Evolutionary conservation across 2,888 invertebrate species (phyloP), one percentile per base, ranked within the genome.

Genomic region (Agelastica alni): DNA sequence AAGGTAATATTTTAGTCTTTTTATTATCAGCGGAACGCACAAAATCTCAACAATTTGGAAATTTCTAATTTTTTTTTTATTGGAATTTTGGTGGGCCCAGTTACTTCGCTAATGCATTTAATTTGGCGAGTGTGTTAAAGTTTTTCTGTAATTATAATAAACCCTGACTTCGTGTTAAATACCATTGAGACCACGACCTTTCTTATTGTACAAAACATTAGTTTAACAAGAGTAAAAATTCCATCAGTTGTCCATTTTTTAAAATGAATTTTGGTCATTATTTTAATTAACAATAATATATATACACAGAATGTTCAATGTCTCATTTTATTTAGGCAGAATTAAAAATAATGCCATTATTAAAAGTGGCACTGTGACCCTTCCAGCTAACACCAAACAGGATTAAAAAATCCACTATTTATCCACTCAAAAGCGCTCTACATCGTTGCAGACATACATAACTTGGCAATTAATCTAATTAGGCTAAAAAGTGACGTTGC

Each of bases 1-100:
- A 67, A 39, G 66, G 70, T 69, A 68, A 71, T 72, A 72, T 73
- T 71, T 74, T 70, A 64, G 66, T 65, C 70, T 70, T 67, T 68
- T 68, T 63, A 61, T 62, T 61, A 61, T 59, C 59, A 54, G 62
- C 58, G 56, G 58, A 63, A 60, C 51, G 58, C 58, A 53, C 1
- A 14, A 12, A 9, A 10, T 12, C 18, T 39, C 34, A 36, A 36
- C 34, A 36, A n/a, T n/a, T n/a, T n/a, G n/a, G n/a, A n/a, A n/a
- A n/a, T n/a, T n/a, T n/a, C n/a, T n/a, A n/a, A n/a, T n/a, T n/a
- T n/a, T n/a, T n/a, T n/a, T n/a, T n/a, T n/a, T n/a, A n/a, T n/a
- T n/a, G n/a, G n/a, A n/a, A n/a, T n/a, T n/a, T n/a, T n/a, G n/a
- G n/a, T n/a, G n/a, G n/a, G n/a, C n/a, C n/a, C n/a, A n/a, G n/a